Base-by-base conservation (phyloP, 2,888 invertebrate species). In the Sphinx pinastri region DNA sequence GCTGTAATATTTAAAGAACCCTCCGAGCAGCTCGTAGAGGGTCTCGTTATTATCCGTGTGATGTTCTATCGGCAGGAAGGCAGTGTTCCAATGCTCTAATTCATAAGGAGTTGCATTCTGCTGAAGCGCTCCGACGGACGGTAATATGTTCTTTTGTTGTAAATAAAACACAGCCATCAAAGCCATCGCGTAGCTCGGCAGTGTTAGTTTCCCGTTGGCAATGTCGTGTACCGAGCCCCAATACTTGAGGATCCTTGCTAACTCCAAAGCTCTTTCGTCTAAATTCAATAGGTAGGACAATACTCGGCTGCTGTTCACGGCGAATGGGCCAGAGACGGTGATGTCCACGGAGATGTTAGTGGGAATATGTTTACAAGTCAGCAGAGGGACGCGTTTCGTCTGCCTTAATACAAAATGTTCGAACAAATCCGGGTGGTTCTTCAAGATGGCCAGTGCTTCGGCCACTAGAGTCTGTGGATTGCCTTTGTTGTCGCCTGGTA, bases 1-100 rank as follows among this genome's bases (percentile, higher is more conserved):
- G 55, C 73, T 77, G 71, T 75, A 79, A 71, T 76, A 79, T 16
- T 74, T 67, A 11, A 77, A 79, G 70, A 79, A 79, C 0, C 75
- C 75, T 7, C 76, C 75, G 19, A 79, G 25, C 14, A 79, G 70
- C 52, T 76, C 67, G 31, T 77, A 70, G 12, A 78, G 3, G 4
- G 67, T 14, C 25, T 31, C n/a, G 2, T 70, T 68, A 45, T 72
- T 72, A 0, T 45, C 14, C 8, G 54, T 67, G 10, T 69, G 16
- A 12, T 70, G 71, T 19, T 67, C 13, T 6, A 51, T 66, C 11
- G 57, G 14, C 13, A 16, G 49, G 16, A 71, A 71, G 12, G 58
- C 74, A 6, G 31, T 66, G 59, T 74, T 71, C 74, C 74, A 74
- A 51, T 60, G 55, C 6, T 68, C 25, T 6, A 68, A 8, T 10